Evolutionary conservation across 2,888 invertebrate genomes (phyloP), one percentile per base, ranked within the genome.

Genomic region (Pammene aurita): DNA sequence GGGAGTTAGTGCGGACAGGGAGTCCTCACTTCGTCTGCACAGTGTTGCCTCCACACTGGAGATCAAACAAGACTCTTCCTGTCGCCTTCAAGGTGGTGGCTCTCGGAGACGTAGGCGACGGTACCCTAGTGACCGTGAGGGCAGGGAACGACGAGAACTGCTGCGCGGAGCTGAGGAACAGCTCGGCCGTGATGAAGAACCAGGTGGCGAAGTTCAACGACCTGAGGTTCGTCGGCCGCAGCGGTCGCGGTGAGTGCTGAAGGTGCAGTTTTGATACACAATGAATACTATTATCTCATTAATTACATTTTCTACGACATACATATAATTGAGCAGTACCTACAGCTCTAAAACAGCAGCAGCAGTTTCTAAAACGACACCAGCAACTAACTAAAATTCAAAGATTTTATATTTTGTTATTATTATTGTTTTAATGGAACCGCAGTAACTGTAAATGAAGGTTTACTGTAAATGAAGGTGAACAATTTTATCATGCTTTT

Each of bases 181-280:
- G 96, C 78, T 97, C 97, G 63, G 98, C 99, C 42, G 96, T 98
- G 82, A 98, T 99, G 97, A 98, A 98, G 94, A 98, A 98, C 89
- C 98, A 98, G 88, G 98, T 99, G 79, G 99, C 99, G 77, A 98
- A 98, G 93, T 99, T 99, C 93, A 98, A 98, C 89, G 99, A 99
- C 93, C 94, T 99, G 80, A 94, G 99, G 87, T 99, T 99, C 94
- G 98, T 99, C 80, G 99, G 99, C 78, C 95, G 99, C 87, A 98
- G 98, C 87, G 99, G 99, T 81, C 94, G 99, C 96, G 99, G 99
- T 99, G 93, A 96, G 95, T 93, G 88, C 88, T 79, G 86, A 91
- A 92, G 92, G 92, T 92, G 91, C 91, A 91, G 92, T 92, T 90
- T 83, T 84, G 84, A 81, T 74, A 77, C 75, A 79, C 75, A 78